Evolutionary conservation across 2,888 invertebrate genomes (phyloP), one percentile per base, ranked within the genome.

Genomic region (Dasysyrphus albostriatus): DNA sequence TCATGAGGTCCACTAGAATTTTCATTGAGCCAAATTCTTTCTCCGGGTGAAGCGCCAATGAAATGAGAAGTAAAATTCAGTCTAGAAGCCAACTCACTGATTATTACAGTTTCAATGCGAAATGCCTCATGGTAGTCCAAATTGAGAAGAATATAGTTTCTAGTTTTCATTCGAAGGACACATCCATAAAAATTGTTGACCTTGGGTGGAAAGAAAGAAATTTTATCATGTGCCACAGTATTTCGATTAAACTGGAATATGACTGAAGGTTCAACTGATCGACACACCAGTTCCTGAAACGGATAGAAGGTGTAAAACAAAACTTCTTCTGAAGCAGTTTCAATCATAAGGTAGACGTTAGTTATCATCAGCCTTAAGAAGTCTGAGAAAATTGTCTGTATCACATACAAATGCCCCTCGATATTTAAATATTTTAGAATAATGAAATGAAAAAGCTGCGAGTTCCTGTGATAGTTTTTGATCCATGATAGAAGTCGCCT

Each of bases 251-350:
- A 65, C 0, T 6, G 32, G 10, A 47, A 12, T 2, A 8, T 29
- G 0, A 49, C 0, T 2, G 37, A 1, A 7, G 65, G 65, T 3
- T 49, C 8, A 7, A 16, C 1, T 34, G 65, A 49, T 14, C 65
- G 32, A 7, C 65, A 67, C 3, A 3, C 19, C 2, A 14, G 12
- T 5, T 67, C 49, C 7, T 49, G 49, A 8, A 10, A 67, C 3
- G 49, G 65, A 49, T 19, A 65, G 12, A 65, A 65, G 3, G 65
- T 65, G 9, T 65, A 65, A 24, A 65, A 47, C 2, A 10, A 10
- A 14, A 47, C 47, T 29, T 65, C 47, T 10, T 3, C 16, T 16
- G 12, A 16, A n/a, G 5, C 6, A 0, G 47, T 65, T 8, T 65
- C 47, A 2, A 7, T 16, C 0, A 65, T 12, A 14, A 65, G 6